Conservation (phyloP, 2,113 vertebrate genomes). For the Passer montanus region DNA sequence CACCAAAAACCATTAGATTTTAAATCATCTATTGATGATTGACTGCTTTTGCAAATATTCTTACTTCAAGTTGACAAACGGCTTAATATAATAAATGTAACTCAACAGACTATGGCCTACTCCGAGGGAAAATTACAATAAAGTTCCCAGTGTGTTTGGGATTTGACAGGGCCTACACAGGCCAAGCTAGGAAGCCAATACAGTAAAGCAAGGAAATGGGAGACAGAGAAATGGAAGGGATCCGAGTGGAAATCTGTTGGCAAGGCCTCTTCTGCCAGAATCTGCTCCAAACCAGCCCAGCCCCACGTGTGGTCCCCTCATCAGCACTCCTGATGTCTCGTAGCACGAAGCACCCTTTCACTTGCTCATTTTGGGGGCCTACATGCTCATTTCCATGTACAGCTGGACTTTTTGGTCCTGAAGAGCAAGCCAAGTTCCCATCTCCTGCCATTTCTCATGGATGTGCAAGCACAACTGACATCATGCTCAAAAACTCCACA, state of each 20-base stretch:
- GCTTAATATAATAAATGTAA: background rate
- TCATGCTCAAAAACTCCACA: background rate
- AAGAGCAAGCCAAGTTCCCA: background rate
- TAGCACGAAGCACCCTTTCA: background rate
- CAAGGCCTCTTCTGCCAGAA: accelerated
- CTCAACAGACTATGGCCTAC: background rate
- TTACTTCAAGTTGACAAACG: constrained; percentile 24
- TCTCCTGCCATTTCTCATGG: background rate
- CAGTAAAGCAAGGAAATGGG: background rate
- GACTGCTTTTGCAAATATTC: background rate
- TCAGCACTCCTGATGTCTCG: background rate
- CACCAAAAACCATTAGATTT: background rate
- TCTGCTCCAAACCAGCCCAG: background rate
- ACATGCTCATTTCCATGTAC: background rate
- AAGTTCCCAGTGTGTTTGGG: background rate
- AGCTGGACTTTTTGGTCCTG: background rate
- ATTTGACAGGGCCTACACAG: background rate
- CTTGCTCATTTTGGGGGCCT: background rate
- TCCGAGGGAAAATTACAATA: background rate
- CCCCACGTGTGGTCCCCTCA: background rate
- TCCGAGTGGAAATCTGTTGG: background rate
- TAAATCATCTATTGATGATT: background rate
- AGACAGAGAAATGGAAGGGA: background rate
- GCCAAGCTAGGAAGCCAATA: background rate
- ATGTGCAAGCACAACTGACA: background rate